Percentiles rank a stretch among this genome's conserved stretches.
Conservation (phyloP, 2,888 invertebrate species). For the Carabus problematicus region DNA sequence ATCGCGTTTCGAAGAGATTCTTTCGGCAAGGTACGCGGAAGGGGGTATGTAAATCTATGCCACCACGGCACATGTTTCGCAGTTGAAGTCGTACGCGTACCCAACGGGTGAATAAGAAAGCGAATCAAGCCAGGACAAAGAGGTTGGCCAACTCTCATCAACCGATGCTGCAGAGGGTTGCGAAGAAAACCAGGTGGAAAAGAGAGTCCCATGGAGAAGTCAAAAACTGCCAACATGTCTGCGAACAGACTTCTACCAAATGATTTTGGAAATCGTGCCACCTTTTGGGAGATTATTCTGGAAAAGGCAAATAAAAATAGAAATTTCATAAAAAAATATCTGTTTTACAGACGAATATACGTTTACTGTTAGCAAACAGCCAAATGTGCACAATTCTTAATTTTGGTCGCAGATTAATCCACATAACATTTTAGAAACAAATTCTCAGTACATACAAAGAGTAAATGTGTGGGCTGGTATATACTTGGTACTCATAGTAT, state of each 20-base stretch:
- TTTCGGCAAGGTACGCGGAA: too few species aligned
- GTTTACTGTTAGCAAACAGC: not conserved
- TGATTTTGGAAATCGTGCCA: constrained; percentile 10
- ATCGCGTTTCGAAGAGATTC: too few species aligned
- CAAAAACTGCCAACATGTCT: too few species aligned
- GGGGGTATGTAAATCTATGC: not conserved
- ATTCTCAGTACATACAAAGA: not conserved
- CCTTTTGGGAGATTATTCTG: constrained; percentile 5
- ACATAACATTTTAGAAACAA: constrained; percentile 3
- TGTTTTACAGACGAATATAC: constrained; percentile 4
- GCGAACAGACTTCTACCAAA: not conserved
- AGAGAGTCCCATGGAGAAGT: too few species aligned
- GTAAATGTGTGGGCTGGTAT: too few species aligned
- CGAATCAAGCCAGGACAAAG: too few species aligned
- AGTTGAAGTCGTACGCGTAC: too few species aligned
- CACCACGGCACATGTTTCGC: not conserved
- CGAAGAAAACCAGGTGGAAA: too few species aligned
- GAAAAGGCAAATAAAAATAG: constrained; percentile 4
- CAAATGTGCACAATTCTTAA: not conserved
- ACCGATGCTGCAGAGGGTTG: too few species aligned
- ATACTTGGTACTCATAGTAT: not conserved
- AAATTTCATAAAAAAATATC: constrained; percentile 8
- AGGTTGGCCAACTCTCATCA: too few species aligned
- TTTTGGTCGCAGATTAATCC: constrained; percentile 1
- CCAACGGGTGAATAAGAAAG: too few species aligned